Base-by-base conservation (phyloP, 2,113 vertebrate genomes). In the Phaethornis superciliosus region DNA sequence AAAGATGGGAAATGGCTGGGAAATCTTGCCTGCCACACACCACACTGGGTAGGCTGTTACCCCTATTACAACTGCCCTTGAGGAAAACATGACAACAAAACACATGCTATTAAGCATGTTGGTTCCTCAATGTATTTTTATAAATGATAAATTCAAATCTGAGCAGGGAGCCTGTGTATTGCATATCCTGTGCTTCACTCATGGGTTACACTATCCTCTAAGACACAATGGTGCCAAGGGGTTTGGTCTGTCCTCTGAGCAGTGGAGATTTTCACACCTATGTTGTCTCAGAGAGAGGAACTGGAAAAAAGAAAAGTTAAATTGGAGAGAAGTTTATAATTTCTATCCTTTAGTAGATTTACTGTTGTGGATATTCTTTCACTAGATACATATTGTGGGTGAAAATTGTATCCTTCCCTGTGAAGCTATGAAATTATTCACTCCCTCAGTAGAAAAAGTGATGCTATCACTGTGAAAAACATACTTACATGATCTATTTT, bases 321-420 rank as follows among this genome's bases (percentile, higher is more conserved):
- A 91, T 65, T 89, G 74, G 91, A 67, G 70, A 93, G 63, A 95
- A 88, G 63, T 95, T 93, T 96, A 74, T 88, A 63, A 94, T 95
- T 92, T 85, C 32, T 98, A 92, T 96, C 96, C 94, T 95, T 97
- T 96, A 97, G 85, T 98, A 98, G 97, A 97, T 97, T 98, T 99
- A 94, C 93, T 95, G 58, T 96, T 37, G 9, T 97, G 89, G 93
- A 92, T 96, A 97, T 96, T 96, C 94, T 96, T 95, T 97, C 68
- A 92, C 95, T 96, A 97, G 97, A 96, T 95, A 93, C 84, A 93
- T 49, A n/a, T 85, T 87, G 52, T 94, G 88, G 95, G 69, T 95
- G 12, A 44, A 95, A 96, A 74, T 70, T 95, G 84, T 89, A 68
- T 92, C 77, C 88, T 82, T 96, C 81, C 92, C 71, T 81, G 63